Conservation (phyloP, 1,140 invertebrate genomes). For the Lepidostoma basale region DNA sequence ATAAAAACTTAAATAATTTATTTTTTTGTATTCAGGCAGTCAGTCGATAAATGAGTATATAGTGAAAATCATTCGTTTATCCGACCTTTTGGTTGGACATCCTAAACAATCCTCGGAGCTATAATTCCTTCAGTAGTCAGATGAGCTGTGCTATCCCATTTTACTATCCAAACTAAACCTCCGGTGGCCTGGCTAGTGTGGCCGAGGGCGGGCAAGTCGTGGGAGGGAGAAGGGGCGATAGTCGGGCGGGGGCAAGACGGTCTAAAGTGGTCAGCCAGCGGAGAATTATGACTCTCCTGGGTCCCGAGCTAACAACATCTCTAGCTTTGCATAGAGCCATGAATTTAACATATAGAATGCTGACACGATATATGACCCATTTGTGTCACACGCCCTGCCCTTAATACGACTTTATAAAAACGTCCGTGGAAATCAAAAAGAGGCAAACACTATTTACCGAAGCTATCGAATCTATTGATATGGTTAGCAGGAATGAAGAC, state of each 20-base stretch:
- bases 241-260: constrained; percentile 39
- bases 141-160: constrained; percentile 4
- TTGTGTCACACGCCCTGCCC: constrained; percentile 19
- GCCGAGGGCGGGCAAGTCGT: neutral
- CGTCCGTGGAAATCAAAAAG: too few species aligned
- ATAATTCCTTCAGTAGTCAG: constrained; percentile 20
- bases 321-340: constrained; percentile 39
- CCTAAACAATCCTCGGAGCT: too few species aligned
- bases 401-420: too few species aligned
- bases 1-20: too few species aligned
- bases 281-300: constrained; percentile 41
- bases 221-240: constrained; percentile 11
- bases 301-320: constrained; percentile 15
- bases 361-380: neutral
- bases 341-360: constrained; percentile 41
- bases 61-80: neutral
- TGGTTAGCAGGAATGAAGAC: too few species aligned
- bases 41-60: too few species aligned
- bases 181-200: neutral
- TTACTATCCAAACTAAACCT: neutral
- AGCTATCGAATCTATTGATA: too few species aligned
- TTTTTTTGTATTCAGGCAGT: too few species aligned
- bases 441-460: too few species aligned
- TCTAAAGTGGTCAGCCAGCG: constrained; percentile 40
- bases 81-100: neutral